Evolutionary conservation across 2,797 vertebrate species (phyloP), one percentile per base, ranked within the genome.

Genomic region (Danio jaintianensis): DNA sequence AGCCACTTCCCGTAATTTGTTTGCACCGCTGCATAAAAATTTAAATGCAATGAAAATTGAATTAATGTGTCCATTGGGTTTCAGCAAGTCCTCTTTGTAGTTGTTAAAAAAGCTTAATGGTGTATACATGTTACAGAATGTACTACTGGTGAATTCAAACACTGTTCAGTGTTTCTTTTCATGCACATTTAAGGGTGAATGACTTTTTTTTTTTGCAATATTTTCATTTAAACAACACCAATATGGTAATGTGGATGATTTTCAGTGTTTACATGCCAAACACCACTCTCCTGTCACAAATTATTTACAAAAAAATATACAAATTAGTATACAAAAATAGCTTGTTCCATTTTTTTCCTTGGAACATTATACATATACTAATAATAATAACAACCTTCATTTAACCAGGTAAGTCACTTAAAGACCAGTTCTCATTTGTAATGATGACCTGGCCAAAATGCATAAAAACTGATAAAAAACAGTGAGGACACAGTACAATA

Each of bases 1-100:
- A 58, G 53, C 66, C 55, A 59, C 45, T 52, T 71, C 8, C 36
- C 70, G 29, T 70, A 40, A 63, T 52, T 79, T 70, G 48, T 63
- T 71, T 79, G 56, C 67, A 70, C 67, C n/a, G n/a, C 47, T 13
- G 58, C 77, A 63, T 72, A 47, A 68, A 38, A 36, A 7, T 55
- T 36, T 53, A 13, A 61, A 79, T 13, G 42, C 66, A 61, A 42
- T 71, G 36, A 71, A 62, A 70, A 29, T 15, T 61, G 10, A 61
- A 70, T 62, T 29, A 62, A 48, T 53, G 18, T 42, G 56, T 52
- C 77, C 18, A 9, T 4, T 79, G 47, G 58, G 66, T 61, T 79
- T 62, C 10, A 70, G 43, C 16, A 59, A 70, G 15, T 5, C 6
- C 11, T 59, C n/a, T 67, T 77, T 56, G 11, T 68, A 58, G 63